These are phyloP conservation scores for Yasuhikotakia modesta DNA, from an alignment of 2,797 vertebrate genomes.

Conservation along the genomic window DNA sequence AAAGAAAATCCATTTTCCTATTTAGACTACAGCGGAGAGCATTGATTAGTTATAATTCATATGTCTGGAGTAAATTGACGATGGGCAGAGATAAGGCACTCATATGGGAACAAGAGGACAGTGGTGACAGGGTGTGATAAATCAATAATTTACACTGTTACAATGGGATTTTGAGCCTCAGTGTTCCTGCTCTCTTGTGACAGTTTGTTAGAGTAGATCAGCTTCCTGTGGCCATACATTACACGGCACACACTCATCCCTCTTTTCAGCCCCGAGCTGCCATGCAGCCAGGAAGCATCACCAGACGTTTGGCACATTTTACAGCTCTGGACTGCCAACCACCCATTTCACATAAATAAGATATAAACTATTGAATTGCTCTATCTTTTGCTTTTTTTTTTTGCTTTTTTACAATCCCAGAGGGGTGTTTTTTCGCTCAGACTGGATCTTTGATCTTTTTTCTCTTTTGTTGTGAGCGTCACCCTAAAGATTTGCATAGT, in stretches of 20 bases:
- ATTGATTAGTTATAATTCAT: slow-evolving; percentile 63
- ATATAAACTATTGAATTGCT: slow-evolving; percentile 50
- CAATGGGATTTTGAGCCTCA: slow-evolving; percentile 56
- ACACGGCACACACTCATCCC: slow-evolving; percentile 51
- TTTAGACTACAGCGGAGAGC: slow-evolving; percentile 63
- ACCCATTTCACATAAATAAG: slow-evolving; percentile 34
- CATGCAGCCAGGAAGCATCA: neutral
- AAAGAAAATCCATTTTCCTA: slow-evolving; percentile 61
- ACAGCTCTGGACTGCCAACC: neutral
- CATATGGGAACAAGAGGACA: slow-evolving; percentile 59
- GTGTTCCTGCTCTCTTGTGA: slow-evolving; percentile 42
- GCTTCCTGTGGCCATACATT: slow-evolving; percentile 50
- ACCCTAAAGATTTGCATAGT: slow-evolving; percentile 16
- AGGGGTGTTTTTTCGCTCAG: slow-evolving; percentile 13
- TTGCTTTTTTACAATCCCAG: slow-evolving; percentile 2
- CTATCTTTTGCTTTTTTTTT: slow-evolving; percentile 23
- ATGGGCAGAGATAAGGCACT: slow-evolving; percentile 36
- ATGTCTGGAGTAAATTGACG: slow-evolving; percentile 57
- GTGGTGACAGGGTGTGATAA: slow-evolving; percentile 58
- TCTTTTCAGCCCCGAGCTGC: neutral
- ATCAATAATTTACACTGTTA: slow-evolving; percentile 63
- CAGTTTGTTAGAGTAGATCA: slow-evolving; percentile 59
- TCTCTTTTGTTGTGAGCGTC: neutral
- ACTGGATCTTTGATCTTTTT: slow-evolving; percentile 5
- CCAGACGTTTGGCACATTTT: slow-evolving; percentile 26